Evolutionary conservation across 2,888 invertebrate species (phyloP).

Genomic region (Lasioglossum marginatum): DNA sequence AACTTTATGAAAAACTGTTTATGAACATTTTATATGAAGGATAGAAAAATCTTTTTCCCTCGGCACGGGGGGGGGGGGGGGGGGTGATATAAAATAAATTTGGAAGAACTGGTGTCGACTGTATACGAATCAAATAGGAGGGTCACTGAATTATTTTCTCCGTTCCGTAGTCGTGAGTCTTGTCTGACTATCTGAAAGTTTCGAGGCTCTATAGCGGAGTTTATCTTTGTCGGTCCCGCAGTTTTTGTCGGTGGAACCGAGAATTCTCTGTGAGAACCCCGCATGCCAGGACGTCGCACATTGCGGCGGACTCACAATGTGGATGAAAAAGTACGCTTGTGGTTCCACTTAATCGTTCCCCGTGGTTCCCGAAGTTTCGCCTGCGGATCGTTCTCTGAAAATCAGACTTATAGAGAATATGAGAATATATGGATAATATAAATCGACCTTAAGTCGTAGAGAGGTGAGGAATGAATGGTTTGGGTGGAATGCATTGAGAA

Average conservation of each 20-base stretch:
- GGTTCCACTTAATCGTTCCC: slow-evolving; percentile 69
- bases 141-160: not conserved
- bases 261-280: slow-evolving; percentile 79
- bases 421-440: no score
- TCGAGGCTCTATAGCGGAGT: slow-evolving; percentile 18
- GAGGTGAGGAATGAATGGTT: not conserved
- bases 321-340: slow-evolving; percentile 70
- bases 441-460: not conserved
- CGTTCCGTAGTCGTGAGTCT: not conserved
- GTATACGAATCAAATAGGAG: not conserved
- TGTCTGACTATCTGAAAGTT: not conserved
- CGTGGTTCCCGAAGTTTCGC: not conserved
- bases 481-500: not conserved
- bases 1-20: not conserved
- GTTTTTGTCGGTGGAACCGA: slow-evolving; percentile 71
- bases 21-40: no score
- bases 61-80: no score
- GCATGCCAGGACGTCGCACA: slow-evolving; percentile 77
- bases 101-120: not conserved
- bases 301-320: slow-evolving; percentile 71
- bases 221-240: slow-evolving; percentile 50
- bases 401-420: not conserved
- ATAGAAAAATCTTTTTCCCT: not conserved
- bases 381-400: not conserved
- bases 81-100: not conserved